Percentiles rank a stretch among this genome's conserved stretches.
Evolutionary conservation across 2,888 invertebrate species (phyloP).

Genomic region (Ceriagrion tenellum): DNA sequence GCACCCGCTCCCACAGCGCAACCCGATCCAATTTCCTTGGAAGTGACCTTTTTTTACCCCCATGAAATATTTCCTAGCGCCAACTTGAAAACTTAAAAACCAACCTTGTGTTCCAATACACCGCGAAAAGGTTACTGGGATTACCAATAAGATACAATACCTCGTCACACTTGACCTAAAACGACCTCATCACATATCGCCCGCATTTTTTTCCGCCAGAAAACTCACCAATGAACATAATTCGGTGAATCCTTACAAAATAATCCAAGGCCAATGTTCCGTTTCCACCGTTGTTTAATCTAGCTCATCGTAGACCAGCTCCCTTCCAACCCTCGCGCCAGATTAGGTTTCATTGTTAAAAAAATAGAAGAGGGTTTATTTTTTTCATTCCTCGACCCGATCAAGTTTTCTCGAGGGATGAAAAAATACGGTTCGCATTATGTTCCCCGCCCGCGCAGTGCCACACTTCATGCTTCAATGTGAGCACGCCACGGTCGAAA

Average conservation of each 20-base stretch:
- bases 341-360: background rate
- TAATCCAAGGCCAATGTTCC: background rate
- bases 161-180: background rate
- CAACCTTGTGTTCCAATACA: background rate
- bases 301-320: background rate
- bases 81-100: conserved; percentile 29
- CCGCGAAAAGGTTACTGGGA: conserved; percentile 1
- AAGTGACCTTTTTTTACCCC: background rate
- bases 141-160: background rate
- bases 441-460: background rate
- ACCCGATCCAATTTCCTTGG: background rate
- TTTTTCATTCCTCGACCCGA: background rate
- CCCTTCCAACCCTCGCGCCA: background rate
- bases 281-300: background rate
- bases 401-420: background rate
- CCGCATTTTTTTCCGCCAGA: background rate
- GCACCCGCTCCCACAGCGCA: background rate
- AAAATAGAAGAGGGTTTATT: background rate
- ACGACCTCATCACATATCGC: background rate
- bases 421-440: background rate
- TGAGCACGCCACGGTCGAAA: background rate
- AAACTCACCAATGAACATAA: background rate
- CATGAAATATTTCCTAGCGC: background rate
- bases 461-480: background rate
- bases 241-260: background rate